Evolutionary conservation across 2,888 invertebrate species (phyloP).

Genomic region (Campopleginae sp.): DNA sequence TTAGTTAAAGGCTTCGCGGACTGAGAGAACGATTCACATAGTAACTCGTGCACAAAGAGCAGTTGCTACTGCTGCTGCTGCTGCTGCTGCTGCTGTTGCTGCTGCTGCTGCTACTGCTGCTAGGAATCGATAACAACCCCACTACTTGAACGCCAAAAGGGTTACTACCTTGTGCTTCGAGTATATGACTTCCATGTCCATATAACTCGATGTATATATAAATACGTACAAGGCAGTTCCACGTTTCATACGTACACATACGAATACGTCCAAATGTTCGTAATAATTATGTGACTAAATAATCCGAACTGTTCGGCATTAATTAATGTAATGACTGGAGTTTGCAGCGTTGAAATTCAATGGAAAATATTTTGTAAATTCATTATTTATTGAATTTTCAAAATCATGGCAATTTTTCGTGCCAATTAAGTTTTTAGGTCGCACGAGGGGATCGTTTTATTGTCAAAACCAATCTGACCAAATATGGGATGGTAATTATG

Average conservation of each 20-base stretch:
- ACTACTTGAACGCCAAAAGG: slow-evolving; percentile 77
- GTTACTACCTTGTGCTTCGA: slow-evolving; percentile 72
- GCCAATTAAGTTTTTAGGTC: too few relatives aligned
- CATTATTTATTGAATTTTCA: too few relatives aligned
- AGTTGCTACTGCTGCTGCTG: slow-evolving; percentile 57
- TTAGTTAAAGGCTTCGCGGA: slow-evolving; percentile 56
- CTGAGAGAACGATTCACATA: slow-evolving; percentile 63
- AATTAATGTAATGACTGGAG: background rate
- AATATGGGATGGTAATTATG: too few relatives aligned
- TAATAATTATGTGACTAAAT: background rate
- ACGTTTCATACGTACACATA: background rate
- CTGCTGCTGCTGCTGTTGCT: slow-evolving; percentile 75
- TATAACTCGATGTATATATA: background rate
- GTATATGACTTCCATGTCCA: slow-evolving; percentile 56
- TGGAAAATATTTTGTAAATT: too few relatives aligned
- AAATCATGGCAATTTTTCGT: too few relatives aligned
- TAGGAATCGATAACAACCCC: slow-evolving; percentile 80
- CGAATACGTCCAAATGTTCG: background rate
- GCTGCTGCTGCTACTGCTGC: slow-evolving; percentile 73
- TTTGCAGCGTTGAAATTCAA: too few relatives aligned
- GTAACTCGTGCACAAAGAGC: slow-evolving; percentile 47
- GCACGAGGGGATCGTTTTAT: too few relatives aligned
- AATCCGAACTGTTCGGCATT: background rate
- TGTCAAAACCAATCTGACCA: too few relatives aligned
- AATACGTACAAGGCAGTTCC: background rate